Percentiles rank a stretch among this genome's conserved stretches.
phyloP scores from a whole-genome alignment of 2,113 vertebrate genomes.

The Ammodytes dubius region DNA sequence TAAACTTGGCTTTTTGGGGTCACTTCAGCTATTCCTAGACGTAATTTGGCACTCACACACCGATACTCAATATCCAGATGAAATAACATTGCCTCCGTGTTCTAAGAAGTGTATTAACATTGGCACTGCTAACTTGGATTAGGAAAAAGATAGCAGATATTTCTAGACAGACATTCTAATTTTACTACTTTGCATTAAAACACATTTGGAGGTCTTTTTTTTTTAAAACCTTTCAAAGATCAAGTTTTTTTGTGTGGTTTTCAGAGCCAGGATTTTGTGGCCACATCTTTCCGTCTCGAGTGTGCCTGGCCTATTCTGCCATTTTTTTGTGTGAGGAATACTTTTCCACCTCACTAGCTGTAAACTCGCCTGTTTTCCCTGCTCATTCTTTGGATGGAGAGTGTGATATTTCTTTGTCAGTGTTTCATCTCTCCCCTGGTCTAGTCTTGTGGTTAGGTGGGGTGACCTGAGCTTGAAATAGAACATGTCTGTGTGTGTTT shows the following conservation, averaged over 20 bases:
- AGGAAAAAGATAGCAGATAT: constrained; percentile 65
- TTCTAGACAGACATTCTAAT: constrained; percentile 66
- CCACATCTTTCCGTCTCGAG: constrained; percentile 59
- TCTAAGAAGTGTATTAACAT: constrained; percentile 62
- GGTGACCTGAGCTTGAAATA: constrained; percentile 43
- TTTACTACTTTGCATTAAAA: constrained; percentile 66
- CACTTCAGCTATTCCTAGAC: constrained; percentile 50
- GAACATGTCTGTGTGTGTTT: neutral
- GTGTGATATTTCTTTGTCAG: constrained; percentile 67
- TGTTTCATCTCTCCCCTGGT: constrained; percentile 63
- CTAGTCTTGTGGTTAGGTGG: constrained; percentile 50
- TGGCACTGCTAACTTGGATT: constrained; percentile 60
- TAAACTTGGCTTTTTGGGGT: constrained; percentile 45
- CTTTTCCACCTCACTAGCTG: constrained; percentile 69
- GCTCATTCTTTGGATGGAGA: constrained; percentile 72
- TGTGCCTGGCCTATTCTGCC: constrained; percentile 53
- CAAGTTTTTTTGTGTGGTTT: constrained; percentile 62
- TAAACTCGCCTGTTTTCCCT: constrained; percentile 67
- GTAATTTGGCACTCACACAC: constrained; percentile 50
- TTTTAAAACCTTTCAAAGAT: constrained; percentile 44
- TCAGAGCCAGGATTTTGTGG: constrained; percentile 55
- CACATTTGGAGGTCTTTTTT: constrained; percentile 29
- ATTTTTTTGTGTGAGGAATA: constrained; percentile 65
- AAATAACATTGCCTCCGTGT: constrained; percentile 70
- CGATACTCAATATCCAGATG: constrained; percentile 72